Evolutionary conservation across 1,140 invertebrate species (phyloP).

Genomic region (Probaryconus sp.): DNA sequence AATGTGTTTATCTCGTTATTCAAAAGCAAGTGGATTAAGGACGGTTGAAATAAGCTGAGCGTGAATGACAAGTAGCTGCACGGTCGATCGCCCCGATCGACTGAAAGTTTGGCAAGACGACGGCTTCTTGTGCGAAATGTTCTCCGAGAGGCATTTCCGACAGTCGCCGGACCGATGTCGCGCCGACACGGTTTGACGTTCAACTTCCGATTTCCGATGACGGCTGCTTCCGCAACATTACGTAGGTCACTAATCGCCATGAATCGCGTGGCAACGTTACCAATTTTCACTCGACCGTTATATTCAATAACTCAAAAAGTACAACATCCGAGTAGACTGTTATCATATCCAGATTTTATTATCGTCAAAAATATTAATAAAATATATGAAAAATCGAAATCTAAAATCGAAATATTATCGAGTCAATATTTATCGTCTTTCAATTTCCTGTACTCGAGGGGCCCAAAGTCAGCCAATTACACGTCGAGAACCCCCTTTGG

Average conservation of each 20-base stretch:
- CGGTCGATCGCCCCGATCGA: slow-evolving; percentile 57
- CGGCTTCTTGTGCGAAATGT: slow-evolving; percentile 45
- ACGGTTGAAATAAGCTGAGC: slow-evolving; percentile 45
- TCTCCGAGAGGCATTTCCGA: slow-evolving; percentile 49
- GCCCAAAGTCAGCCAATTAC: no score
- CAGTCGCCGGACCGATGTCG: slow-evolving; percentile 44
- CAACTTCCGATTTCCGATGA: slow-evolving; percentile 51
- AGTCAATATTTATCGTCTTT: no score
- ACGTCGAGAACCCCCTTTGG: no score
- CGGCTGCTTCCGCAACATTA: slow-evolving; percentile 50
- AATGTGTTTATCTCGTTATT: slow-evolving; percentile 30
- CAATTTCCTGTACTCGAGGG: no score
- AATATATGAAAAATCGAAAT: no score
- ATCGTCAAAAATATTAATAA: slow-evolving; percentile 65
- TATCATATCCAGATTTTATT: slow-evolving; percentile 2
- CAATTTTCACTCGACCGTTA: slow-evolving; percentile 13
- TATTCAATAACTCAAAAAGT: not conserved
- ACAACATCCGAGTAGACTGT: no score
- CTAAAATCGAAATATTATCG: no score
- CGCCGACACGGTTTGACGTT: slow-evolving; percentile 46
- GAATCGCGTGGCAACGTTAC: slow-evolving; percentile 8
- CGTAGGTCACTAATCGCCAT: slow-evolving; percentile 47
- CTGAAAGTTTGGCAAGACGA: slow-evolving; percentile 60
- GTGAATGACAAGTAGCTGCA: slow-evolving; percentile 59
- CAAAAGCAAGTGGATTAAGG: slow-evolving; percentile 31